phyloP scores from a whole-genome alignment of 2,888 invertebrate genomes.

The Augiades crinisus region DNA sequence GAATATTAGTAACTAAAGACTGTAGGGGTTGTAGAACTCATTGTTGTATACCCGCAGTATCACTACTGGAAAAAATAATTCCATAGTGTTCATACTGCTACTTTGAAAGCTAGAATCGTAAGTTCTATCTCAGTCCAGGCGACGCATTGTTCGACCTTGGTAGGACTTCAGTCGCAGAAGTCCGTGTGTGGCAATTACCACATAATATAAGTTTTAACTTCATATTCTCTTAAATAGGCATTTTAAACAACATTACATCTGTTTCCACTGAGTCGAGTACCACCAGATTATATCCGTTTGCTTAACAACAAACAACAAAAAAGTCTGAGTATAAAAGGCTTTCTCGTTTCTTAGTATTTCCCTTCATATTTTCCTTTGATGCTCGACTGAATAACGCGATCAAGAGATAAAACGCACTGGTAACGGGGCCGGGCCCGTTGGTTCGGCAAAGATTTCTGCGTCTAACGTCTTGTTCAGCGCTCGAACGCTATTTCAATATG shows the following conservation, averaged over 20 bases:
- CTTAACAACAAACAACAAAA: slow-evolving; percentile 58
- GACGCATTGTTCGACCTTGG: no score
- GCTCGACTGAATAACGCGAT: slow-evolving; percentile 75
- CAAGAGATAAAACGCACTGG: slow-evolving; percentile 72
- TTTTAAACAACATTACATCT: slow-evolving; percentile 17
- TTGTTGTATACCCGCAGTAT: no score
- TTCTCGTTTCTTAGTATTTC: slow-evolving; percentile 65
- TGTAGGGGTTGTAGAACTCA: no score
- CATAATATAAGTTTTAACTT: no score
- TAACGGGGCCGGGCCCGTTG: slow-evolving; percentile 51
- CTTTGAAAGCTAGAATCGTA: no score
- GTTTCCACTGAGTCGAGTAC: slow-evolving; percentile 6
- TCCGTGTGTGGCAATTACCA: no score
- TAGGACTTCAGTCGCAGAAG: no score
- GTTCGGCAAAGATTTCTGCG: slow-evolving; percentile 54
- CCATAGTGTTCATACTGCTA: no score
- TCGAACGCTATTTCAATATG: slow-evolving; percentile 50
- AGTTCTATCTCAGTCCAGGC: no score
- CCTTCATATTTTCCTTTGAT: slow-evolving; percentile 69
- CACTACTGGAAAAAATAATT: no score
- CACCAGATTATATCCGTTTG: slow-evolving; percentile 43
- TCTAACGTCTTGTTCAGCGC: slow-evolving; percentile 37
- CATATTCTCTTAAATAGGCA: slow-evolving; percentile 1
- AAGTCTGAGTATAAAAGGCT: slow-evolving; percentile 49
- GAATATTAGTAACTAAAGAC: no score